Percentiles rank a stretch among this genome's conserved stretches.
Conservation (phyloP, 2,113 vertebrate genomes). For the Cyphomyrus plagiostoma region DNA sequence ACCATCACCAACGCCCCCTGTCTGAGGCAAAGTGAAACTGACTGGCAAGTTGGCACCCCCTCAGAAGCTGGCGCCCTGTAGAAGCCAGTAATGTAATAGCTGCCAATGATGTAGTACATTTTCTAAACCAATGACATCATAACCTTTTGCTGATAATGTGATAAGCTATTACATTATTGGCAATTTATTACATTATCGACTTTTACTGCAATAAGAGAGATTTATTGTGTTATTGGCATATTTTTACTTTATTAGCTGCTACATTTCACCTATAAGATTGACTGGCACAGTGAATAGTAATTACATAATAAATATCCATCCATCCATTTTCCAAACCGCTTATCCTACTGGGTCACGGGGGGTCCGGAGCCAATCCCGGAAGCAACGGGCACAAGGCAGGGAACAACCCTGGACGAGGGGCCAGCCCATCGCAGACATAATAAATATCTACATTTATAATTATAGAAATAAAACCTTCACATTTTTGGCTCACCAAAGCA, state of each 20-base stretch:
- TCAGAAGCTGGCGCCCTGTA: background rate
- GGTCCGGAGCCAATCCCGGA: no score
- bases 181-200: background rate
- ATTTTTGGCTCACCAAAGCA: background rate
- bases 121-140: background rate
- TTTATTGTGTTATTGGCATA: background rate
- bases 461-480: background rate
- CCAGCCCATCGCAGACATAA: background rate
- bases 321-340: no score
- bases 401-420: no score
- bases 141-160: background rate
- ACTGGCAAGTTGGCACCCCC: background rate
- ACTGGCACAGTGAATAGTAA: background rate
- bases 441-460: background rate
- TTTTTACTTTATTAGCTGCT: background rate
- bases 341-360: no score
- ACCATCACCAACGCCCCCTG: background rate
- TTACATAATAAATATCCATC: no score
- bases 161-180: background rate
- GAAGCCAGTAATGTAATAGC: background rate
- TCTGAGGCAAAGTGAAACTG: background rate
- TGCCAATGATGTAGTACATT: background rate
- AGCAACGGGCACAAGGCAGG: no score
- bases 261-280: background rate
- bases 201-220: background rate